Base-by-base conservation (phyloP, 2,888 invertebrate genomes). In the Heliconius aoede region DNA sequence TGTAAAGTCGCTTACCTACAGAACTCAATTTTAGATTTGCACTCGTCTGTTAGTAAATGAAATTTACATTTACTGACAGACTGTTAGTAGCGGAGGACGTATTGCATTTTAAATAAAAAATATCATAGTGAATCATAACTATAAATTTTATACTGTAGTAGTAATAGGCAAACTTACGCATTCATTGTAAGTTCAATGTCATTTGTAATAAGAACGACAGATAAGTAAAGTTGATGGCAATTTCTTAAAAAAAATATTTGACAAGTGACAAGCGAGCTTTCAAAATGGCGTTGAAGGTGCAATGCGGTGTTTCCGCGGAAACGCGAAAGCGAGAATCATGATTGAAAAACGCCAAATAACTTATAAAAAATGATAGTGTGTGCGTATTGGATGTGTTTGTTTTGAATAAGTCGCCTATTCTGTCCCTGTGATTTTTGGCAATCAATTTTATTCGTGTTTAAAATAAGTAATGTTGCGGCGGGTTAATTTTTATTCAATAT, bases 301-400 rank as follows among this genome's bases (percentile, higher is more conserved):
- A 93, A 91, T 94, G 94, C 93, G 92, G 94, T 92, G 93, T 93
- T 93, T 93, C 91, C 92, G 91, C 91, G 89, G 91, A 91, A 92
- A 91, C 91, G 87, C 89, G 84, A 89, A 89, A 83, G 86, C 86
- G 83, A 85, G 84, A 90, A 90, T 90, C 90, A 90, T 93, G 92
- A 92, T 90, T 88, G 86, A 85, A 86, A 89, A 85, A 85, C 84
- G 86, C 82, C 83, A 85, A 87, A 89, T 88, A 87, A 87, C 86
- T 86, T 84, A 82, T 79, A 84, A 86, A 92, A 89, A 88, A 92
- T 92, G 91, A 86, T 88, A 86, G 85, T 89, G 86, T 86, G 83
- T 89, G 88, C 87, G 83, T 86, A 82, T 86, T 88, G 83, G 84
- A 91, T 89, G 89, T 89, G 85, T 85, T 89, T 85, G 77, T 76